Evolutionary conservation across 2,113 vertebrate genomes (phyloP).

Genomic region (Paedocypris sp.): DNA sequence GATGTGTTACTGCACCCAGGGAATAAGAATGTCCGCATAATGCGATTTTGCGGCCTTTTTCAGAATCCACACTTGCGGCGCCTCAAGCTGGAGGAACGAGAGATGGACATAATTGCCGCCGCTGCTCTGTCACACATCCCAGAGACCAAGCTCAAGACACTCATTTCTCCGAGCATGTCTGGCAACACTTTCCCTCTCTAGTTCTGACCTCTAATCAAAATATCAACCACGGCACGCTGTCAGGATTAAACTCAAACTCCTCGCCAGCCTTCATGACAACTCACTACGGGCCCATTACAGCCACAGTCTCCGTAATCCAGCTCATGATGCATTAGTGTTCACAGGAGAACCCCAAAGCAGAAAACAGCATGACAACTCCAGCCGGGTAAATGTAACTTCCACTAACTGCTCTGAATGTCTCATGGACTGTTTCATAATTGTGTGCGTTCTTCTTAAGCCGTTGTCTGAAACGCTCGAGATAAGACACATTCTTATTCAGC

Average conservation of each 20-base stretch:
- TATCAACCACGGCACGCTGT: conserved; percentile 35
- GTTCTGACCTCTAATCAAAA: conserved; percentile 47
- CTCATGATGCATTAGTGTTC: background rate
- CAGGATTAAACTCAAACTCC: background rate
- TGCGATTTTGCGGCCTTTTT: no score
- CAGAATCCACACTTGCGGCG: no score
- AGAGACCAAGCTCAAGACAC: conserved; percentile 29
- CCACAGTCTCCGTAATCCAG: background rate
- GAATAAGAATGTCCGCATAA: no score
- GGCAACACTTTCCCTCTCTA: conserved; percentile 49
- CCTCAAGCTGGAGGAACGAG: no score
- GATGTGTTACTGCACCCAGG: no score
- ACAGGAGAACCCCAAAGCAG: background rate
- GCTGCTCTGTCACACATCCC: background rate
- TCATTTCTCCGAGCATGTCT: conserved; percentile 40
- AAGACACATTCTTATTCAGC: conserved; percentile 26
- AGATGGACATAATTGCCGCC: background rate
- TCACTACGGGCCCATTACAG: background rate
- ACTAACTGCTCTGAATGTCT: conserved; percentile 49
- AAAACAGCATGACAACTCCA: background rate
- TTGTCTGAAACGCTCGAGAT: conserved; percentile 42
- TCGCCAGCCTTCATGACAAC: background rate
- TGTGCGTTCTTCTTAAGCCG: background rate
- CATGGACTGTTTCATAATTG: conserved; percentile 41
- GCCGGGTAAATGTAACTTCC: background rate